phyloP scores from a whole-genome alignment of 2,113 vertebrate species.

The Rutilus rutilus region DNA sequence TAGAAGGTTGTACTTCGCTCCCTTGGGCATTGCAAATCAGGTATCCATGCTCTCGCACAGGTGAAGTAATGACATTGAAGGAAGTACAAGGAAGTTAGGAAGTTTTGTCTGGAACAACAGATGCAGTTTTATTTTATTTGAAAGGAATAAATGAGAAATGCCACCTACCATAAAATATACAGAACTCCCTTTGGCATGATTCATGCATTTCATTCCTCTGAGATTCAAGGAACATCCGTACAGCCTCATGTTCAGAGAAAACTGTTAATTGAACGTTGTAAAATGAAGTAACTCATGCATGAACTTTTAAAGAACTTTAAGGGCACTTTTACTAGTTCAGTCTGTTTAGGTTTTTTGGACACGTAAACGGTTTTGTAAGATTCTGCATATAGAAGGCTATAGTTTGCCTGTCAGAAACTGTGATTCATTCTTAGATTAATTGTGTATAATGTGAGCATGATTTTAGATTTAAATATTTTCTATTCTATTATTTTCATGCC shows the following conservation, averaged over 20 bases:
- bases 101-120: constrained; percentile 26
- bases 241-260: constrained; percentile 6
- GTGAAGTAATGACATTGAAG: constrained; percentile 32
- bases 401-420: background rate
- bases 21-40: constrained; percentile 37
- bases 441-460: too few species aligned
- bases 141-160: constrained; percentile 24
- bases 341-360: background rate
- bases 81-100: background rate
- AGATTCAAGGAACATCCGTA: constrained; percentile 11
- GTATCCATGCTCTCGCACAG: constrained; percentile 28
- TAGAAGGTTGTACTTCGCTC: constrained; percentile 40
- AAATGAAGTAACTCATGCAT: constrained; percentile 6
- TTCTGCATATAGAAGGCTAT: background rate
- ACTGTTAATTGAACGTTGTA: background rate
- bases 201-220: background rate
- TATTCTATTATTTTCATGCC: background rate
- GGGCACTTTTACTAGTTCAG: background rate
- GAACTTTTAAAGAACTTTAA: background rate
- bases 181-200: constrained; percentile 24
- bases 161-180: constrained; percentile 14
- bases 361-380: background rate
- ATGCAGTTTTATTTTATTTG: constrained; percentile 18
- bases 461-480: background rate
- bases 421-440: background rate